These are phyloP conservation scores for Ephydatia muelleri DNA, from an alignment of 37 sponge, comb jelly and placozoan species.

Conservation along the genomic window DNA sequence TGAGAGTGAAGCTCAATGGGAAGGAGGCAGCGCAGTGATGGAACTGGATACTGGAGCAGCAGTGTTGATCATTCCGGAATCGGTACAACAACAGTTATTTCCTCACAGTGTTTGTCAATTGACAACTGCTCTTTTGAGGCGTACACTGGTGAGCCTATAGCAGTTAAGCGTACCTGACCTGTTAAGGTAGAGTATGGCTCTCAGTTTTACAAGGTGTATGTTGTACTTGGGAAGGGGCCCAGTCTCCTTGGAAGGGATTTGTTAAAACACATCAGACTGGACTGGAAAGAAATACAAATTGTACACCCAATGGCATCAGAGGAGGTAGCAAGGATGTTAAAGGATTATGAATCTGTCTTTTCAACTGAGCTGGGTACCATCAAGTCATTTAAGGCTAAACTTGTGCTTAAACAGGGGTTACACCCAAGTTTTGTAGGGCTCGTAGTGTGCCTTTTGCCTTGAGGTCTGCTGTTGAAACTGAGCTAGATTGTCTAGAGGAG, in stretches of 20 bases:
- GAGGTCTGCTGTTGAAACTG: background rate
- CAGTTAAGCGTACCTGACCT: slow-evolving; percentile 1
- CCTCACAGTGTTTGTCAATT: background rate
- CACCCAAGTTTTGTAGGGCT: slow-evolving; percentile 21
- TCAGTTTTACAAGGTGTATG: slow-evolving; percentile 6
- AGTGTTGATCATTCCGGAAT: background rate
- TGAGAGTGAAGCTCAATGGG: slow-evolving; percentile 11
- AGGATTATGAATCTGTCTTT: slow-evolving; percentile 13
- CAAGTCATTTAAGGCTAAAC: slow-evolving; percentile 18
- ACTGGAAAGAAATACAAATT: slow-evolving; percentile 25
- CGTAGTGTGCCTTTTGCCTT: slow-evolving; percentile 41
- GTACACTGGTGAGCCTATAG: slow-evolving; percentile 17
- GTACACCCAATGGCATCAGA: background rate
- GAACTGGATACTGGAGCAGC: slow-evolving; percentile 22
- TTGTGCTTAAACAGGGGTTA: slow-evolving; percentile 2
- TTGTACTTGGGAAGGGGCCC: slow-evolving; percentile 20
- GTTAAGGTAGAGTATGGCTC: slow-evolving; percentile 18
- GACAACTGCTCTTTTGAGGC: slow-evolving; percentile 3
- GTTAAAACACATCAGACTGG: slow-evolving; percentile 19
- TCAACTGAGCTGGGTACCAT: slow-evolving; percentile 6
- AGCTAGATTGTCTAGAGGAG: slow-evolving; percentile 29
- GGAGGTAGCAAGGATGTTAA: background rate
- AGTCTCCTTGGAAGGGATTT: slow-evolving; percentile 36
- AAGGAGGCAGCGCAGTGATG: background rate
- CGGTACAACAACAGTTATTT: background rate